phyloP scores from a whole-genome alignment of 2,888 invertebrate species.

The Drosophila emarginata region DNA sequence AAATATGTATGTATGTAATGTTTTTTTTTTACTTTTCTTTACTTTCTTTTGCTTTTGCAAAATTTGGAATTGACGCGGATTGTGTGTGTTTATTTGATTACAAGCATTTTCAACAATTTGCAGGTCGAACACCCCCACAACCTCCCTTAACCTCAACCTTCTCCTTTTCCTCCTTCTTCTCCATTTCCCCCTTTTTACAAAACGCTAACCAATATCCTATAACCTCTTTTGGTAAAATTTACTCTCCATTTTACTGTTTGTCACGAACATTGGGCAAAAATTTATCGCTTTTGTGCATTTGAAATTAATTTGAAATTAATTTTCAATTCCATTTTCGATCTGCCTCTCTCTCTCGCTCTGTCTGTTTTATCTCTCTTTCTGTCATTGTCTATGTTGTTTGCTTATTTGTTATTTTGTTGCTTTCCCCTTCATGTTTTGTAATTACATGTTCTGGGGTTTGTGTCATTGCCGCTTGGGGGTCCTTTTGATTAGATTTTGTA shows the following conservation, averaged over 20 bases:
- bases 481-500: constrained; percentile 71
- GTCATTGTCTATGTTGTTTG: constrained; percentile 31
- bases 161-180: not conserved
- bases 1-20: no score
- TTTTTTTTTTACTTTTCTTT: not conserved
- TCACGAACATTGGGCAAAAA: constrained; percentile 61
- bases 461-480: constrained; percentile 59
- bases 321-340: constrained; percentile 67
- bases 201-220: not conserved
- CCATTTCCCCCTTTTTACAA: no score
- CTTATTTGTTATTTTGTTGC: constrained; percentile 3
- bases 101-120: constrained; percentile 52
- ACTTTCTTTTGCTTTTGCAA: constrained; percentile 22
- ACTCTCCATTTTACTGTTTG: constrained; percentile 15
- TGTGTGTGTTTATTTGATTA: constrained; percentile 59
- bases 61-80: constrained; percentile 48
- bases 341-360: constrained; percentile 31
- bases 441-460: constrained; percentile 23
- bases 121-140: constrained; percentile 28
- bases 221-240: not conserved
- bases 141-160: not conserved
- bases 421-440: constrained; percentile 8
- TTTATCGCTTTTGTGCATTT: constrained; percentile 68
- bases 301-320: constrained; percentile 76
- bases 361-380: constrained; percentile 13